Evolutionary conservation across 2,888 invertebrate species (phyloP), one percentile per base, ranked within the genome.

Genomic region (Drosophila heteroneura): DNA sequence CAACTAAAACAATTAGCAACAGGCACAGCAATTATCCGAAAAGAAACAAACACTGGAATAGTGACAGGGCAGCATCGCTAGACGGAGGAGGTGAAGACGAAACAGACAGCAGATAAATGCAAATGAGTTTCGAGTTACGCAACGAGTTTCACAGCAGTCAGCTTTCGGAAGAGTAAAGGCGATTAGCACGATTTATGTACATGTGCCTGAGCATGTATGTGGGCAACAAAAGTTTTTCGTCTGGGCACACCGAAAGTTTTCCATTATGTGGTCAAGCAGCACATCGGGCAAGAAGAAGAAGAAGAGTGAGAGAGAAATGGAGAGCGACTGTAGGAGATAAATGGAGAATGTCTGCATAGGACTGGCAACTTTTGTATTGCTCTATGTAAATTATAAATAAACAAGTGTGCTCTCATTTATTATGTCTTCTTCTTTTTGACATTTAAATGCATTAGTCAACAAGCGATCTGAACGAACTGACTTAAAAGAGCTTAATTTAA

Each of bases 1-100:
- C 70, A 81, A 89, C 81, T 85, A 89, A 89, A 86, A 86, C 90
- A 87, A 87, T 90, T 87, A 90, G 79, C 76, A 74, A 77, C 90
- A 90, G 90, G 86, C 89, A 65, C 56, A 75, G 86, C 83, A 89
- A 84, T 89, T 84, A 89, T 82, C 80, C 73, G 49, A 73, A 60
- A 63, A 41, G 33, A 73, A 51, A 44, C 64, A 65, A 28, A 61
- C 53, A 76, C 75, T 16, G 52, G 37, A 60, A 64, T 49, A 61
- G 32, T 32, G 22, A 14, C 22, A 56, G 7, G 26, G 26, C 26
- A 26, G 26, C 26, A 26, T 26, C 26, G 26, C 26, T 26, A 28
- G 47, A 37, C 28, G 5, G 52, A 32, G 56, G n/a, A 33, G 35
- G 35, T 39, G 59, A 30, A 16, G 54, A 49, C 41, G 41, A 49